Conservation (phyloP, 2,797 vertebrate genomes). For the Melanogrammus aeglefinus region DNA sequence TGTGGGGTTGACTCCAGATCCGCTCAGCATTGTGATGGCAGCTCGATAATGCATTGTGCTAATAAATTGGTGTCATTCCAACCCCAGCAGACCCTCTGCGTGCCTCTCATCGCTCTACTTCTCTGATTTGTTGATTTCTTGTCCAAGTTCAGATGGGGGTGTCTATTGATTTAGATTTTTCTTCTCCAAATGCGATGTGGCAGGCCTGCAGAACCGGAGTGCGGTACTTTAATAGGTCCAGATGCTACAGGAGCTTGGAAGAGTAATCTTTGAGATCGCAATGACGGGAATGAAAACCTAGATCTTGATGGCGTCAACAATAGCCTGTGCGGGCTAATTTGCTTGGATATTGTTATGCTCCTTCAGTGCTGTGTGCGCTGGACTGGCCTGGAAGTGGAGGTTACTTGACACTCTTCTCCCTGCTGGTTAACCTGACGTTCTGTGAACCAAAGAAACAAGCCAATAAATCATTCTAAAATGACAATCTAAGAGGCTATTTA, state of each 20-base stretch:
- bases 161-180: not conserved
- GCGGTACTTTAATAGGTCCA: not conserved
- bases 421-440: not conserved
- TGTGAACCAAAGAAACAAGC: not conserved
- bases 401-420: not conserved
- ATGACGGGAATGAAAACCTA: not conserved
- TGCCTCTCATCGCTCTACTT: not conserved
- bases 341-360: not conserved
- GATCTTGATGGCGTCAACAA: not conserved
- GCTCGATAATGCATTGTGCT: conserved; percentile 1
- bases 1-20: not conserved
- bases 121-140: not conserved
- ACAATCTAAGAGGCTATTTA: not conserved
- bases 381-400: not conserved
- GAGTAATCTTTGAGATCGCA: not conserved
- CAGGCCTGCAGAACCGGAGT: not conserved
- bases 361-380: not conserved
- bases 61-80: not conserved
- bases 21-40: not conserved
- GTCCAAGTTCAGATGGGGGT: not conserved
- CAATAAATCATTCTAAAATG: not conserved
- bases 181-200: not conserved
- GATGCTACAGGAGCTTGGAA: not conserved
- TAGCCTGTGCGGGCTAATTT: not conserved
- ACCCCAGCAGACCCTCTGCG: not conserved